Percentiles rank a stretch among this genome's conserved stretches.
phyloP scores from a whole-genome alignment of 2,888 invertebrate genomes.

The Villa cingulata region DNA sequence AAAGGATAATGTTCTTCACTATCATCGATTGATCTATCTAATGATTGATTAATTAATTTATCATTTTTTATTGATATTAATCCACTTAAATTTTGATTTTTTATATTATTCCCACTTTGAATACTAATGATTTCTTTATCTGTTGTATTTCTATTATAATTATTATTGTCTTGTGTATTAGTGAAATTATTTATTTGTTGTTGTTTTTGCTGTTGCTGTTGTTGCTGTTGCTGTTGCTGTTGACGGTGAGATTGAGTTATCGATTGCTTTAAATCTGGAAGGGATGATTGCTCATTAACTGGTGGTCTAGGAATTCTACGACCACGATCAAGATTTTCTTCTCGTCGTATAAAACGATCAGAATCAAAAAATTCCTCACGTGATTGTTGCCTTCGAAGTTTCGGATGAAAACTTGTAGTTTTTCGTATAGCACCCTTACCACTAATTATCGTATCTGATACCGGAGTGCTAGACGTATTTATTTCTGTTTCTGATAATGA shows the following conservation, averaged over 20 bases:
- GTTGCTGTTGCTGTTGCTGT: slow-evolving; percentile 10
- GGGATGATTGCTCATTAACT: background rate
- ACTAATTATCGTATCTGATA: slow-evolving; percentile 15
- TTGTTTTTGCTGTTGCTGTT: background rate
- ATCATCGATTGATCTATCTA: background rate
- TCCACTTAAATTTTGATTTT: slow-evolving; percentile 17
- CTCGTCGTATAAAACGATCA: slow-evolving; percentile 23
- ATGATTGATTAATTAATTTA: background rate
- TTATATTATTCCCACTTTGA: slow-evolving; percentile 17
- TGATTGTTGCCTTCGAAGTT: slow-evolving; percentile 10
- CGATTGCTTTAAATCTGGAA: slow-evolving; percentile 6
- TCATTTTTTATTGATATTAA: slow-evolving; percentile 10
- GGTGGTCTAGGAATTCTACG: slow-evolving; percentile 24
- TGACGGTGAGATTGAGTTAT: background rate
- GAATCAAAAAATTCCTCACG: slow-evolving; percentile 13
- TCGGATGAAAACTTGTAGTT: background rate
- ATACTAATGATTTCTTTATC: background rate
- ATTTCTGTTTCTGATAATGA: slow-evolving; percentile 13
- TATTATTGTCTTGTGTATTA: too few species aligned
- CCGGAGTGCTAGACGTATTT: slow-evolving; percentile 13
- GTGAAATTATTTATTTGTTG: too few species aligned
- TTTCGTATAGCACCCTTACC: slow-evolving; percentile 19
- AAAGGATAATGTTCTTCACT: background rate
- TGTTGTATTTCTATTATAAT: background rate
- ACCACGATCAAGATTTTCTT: slow-evolving; percentile 24